Evolutionary conservation across 2,797 vertebrate genomes (phyloP).

Genomic region (Coilia nasus): DNA sequence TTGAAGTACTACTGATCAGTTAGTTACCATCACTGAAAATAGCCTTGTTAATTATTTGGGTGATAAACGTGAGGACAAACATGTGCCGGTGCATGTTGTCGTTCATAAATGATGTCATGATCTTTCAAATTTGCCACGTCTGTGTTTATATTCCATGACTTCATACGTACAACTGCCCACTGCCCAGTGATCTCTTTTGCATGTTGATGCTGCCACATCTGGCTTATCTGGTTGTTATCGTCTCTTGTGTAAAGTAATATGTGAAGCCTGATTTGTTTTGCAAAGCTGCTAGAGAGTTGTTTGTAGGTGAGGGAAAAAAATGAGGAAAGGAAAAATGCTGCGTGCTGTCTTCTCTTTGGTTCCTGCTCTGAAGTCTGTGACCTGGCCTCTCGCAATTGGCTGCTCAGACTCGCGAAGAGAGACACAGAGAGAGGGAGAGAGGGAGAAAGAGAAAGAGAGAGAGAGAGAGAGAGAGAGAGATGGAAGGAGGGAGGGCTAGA

Average conservation of each 20-base stretch:
- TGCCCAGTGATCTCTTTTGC: not conserved
- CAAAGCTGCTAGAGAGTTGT: conserved; percentile 63
- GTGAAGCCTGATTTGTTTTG: conserved; percentile 66
- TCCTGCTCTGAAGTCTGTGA: conserved; percentile 59
- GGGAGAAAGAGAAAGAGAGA: conserved; percentile 17
- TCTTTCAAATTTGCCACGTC: too few species aligned
- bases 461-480: not conserved
- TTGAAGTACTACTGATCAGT: too few species aligned
- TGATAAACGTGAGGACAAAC: too few species aligned
- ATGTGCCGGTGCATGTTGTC: too few species aligned
- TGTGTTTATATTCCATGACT: not conserved
- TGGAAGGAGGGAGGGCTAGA: not conserved
- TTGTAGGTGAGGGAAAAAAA: conserved; percentile 44
- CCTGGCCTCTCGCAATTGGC: conserved; percentile 74
- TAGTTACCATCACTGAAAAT: too few species aligned
- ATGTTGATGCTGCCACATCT: not conserved
- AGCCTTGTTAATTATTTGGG: too few species aligned
- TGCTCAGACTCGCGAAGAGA: conserved; percentile 52
- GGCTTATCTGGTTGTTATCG: conserved; percentile 35
- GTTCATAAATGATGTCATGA: too few species aligned
- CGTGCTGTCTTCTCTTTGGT: conserved; percentile 69
- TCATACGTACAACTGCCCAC: not conserved
- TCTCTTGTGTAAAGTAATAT: conserved; percentile 40
- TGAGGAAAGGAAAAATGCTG: conserved; percentile 33
- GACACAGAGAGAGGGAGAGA: conserved; percentile 43